Base-by-base conservation (phyloP, 2,113 vertebrate genomes). In the Genyomyrus donnyi region DNA sequence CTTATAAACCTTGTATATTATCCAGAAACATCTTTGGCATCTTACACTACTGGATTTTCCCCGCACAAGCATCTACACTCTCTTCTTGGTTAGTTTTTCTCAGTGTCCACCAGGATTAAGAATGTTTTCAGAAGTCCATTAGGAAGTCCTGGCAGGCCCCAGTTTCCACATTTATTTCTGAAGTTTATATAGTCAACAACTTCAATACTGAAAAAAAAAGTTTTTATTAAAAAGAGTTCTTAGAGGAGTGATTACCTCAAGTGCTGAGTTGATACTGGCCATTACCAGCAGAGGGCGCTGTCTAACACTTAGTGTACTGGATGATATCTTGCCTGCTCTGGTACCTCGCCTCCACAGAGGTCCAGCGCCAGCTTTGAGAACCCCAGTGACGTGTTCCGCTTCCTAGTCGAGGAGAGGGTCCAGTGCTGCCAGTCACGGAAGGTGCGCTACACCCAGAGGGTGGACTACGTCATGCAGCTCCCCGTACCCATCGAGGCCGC, bases 361-460 rank as follows among this genome's bases (percentile, higher is more conserved):
- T 98, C 98, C 93, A 97, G 96, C 0, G 95, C 95, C 11, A 97
- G 98, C 66, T 96, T 96, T 0, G 98, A 99, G 94, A 98, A 98
- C 90, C 97, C 98, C 24, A 99, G 97, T 0, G 98, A 99, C 0
- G 97, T 97, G 62, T 99, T 99, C 92, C 96, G 98, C 35, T 99
- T 99, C 96, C 94, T 98, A 93, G 97, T 99, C 93, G 98, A 99
- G 94, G 98, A 99, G 90, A 96, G 98, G 13, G 94, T 96, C 2
- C 98, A 99, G 92, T 99, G 98, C 94, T 99, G 98, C 94, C 98
- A 99, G 95, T 95, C 96, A 45, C 94, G 97, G 21, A 98, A 97
- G 91, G 98, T 99, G 84, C 97, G 98, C 89, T 99, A 99, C 94
- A 94, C 94, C 0, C 96, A 99, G 92, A 95, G 98, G 91, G 97